Evolutionary conservation across 2,113 vertebrate species (phyloP).

Genomic region (Morphnarchus princeps): DNA sequence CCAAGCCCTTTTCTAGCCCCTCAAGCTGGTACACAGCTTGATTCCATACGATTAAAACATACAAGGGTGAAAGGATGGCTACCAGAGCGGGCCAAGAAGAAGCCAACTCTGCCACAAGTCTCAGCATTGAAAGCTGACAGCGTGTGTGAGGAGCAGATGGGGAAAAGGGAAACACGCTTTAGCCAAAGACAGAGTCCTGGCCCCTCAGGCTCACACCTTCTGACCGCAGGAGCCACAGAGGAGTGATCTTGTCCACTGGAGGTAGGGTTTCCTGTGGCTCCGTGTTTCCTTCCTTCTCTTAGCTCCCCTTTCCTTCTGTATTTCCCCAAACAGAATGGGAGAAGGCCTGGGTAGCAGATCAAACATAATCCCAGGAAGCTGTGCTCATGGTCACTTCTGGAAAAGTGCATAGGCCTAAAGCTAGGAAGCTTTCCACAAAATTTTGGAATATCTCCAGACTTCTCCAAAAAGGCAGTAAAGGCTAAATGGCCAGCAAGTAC

Average conservation of each 20-base stretch:
- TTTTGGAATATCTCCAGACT: background rate
- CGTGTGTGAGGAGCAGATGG: background rate
- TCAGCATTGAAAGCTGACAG: background rate
- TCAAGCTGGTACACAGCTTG: background rate
- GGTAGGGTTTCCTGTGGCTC: background rate
- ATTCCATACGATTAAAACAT: rapidly evolving
- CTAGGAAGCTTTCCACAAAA: background rate
- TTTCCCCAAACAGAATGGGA: background rate
- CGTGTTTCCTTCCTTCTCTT: background rate
- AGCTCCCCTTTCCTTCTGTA: background rate
- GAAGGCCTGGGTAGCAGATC: background rate
- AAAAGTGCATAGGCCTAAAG: background rate
- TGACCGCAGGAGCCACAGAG: background rate
- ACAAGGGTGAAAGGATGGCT: background rate
- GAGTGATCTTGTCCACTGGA: background rate
- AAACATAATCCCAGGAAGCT: background rate
- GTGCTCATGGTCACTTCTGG: background rate
- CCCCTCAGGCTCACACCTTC: background rate
- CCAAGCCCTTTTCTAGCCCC: background rate
- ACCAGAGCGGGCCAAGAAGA: background rate
- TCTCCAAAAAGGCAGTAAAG: background rate
- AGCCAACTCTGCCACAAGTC: background rate
- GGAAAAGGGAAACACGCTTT: background rate
- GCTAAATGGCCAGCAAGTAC: background rate
- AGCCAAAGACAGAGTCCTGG: background rate